phyloP scores from a whole-genome alignment of 2,888 invertebrate species.

The Troilus luridus region DNA sequence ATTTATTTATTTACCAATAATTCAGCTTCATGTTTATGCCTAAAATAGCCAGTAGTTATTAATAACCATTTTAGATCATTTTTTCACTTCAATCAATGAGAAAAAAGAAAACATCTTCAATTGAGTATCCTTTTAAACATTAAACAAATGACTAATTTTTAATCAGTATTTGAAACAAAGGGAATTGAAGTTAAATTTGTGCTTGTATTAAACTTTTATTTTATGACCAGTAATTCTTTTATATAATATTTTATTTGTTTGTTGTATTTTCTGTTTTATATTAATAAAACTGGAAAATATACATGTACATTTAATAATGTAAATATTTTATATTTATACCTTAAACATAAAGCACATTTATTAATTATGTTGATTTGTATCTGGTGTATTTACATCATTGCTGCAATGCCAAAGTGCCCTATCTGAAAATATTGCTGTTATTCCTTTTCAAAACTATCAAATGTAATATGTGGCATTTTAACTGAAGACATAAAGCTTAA shows the following conservation, averaged over 20 bases:
- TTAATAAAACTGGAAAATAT: neutral
- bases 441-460: no score
- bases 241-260: neutral
- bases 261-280: neutral
- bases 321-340: neutral
- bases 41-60: neutral
- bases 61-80: neutral
- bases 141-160: neutral
- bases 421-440: no score
- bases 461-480: no score
- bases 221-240: slow-evolving; percentile 9
- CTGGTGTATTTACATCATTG: neutral
- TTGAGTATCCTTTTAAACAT: neutral
- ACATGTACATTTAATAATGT: neutral
- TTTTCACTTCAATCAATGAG: neutral
- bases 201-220: slow-evolving; percentile 48
- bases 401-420: no score
- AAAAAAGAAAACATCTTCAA: neutral
- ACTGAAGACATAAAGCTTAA: no score
- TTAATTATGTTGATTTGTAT: neutral
- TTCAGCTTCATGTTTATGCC: neutral
- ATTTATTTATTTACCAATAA: neutral
- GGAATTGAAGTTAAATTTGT: neutral
- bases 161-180: neutral
- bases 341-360: neutral